Conservation (phyloP, 2,797 vertebrate species). For the Cynopterus sphinx region DNA sequence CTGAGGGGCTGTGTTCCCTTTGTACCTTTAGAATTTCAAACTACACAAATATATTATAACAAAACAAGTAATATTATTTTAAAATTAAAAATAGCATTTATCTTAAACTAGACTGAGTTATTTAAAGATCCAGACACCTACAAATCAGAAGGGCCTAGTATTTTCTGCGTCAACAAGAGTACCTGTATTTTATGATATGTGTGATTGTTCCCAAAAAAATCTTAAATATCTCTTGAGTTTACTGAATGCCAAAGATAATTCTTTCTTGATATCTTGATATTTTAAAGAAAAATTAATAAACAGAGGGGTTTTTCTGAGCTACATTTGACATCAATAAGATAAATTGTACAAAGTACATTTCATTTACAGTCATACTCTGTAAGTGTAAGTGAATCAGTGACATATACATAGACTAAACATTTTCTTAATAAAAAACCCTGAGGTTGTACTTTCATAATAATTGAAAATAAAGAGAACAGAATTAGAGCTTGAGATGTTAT, state of each 20-base stretch:
- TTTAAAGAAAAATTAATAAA: slow-evolving; percentile 13
- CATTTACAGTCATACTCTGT: neutral
- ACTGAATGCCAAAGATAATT: neutral
- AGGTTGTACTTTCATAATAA: neutral
- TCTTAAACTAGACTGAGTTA: neutral
- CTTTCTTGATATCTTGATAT: neutral
- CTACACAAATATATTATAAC: neutral
- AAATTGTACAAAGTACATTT: neutral
- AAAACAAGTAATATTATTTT: neutral
- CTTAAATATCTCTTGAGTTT: neutral
- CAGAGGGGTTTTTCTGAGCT: neutral
- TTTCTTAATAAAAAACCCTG: neutral
- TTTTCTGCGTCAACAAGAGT: neutral
- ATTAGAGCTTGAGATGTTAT: neutral
- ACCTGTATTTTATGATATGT: neutral
- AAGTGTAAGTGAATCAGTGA: neutral
- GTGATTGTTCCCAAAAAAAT: neutral
- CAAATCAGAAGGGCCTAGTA: neutral
- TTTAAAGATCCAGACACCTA: neutral
- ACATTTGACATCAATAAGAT: neutral
- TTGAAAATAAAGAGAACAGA: slow-evolving; percentile 15
- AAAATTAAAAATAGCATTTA: neutral
- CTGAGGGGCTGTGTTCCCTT: neutral
- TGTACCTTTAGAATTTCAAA: neutral
- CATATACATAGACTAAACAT: neutral